Conservation (phyloP, 2,888 invertebrate species). For the Drosophila neonasuta region DNA sequence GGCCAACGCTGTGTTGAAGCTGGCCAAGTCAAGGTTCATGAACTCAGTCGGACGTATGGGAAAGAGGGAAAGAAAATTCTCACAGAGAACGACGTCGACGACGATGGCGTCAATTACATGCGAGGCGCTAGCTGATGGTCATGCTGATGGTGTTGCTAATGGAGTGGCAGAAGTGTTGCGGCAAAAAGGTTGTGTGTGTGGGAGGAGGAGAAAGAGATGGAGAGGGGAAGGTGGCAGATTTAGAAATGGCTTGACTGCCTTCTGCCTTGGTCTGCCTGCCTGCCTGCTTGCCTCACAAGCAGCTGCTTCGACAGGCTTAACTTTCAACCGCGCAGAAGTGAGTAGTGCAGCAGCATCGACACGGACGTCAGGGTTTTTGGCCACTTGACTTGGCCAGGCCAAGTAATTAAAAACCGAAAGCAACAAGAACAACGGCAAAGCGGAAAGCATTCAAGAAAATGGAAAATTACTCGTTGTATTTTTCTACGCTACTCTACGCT, state of each 20-base stretch:
- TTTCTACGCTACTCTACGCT: conserved; percentile 25
- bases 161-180: conserved; percentile 18
- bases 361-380: conserved; percentile 54
- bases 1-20: conserved; percentile 5
- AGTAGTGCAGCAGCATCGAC: conserved; percentile 58
- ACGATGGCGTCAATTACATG: conserved; percentile 71
- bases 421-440: conserved; percentile 29
- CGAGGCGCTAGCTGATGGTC: conserved; percentile 41
- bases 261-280: neutral
- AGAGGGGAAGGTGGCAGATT: conserved; percentile 9
- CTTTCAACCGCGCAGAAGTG: conserved; percentile 69
- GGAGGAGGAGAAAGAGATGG: neutral
- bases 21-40: conserved; percentile 63
- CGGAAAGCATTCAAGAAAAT: conserved; percentile 58
- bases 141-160: conserved; percentile 21
- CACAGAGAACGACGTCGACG: conserved; percentile 31
- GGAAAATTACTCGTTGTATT: conserved; percentile 58
- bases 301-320: conserved; percentile 60
- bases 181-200: neutral
- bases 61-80: conserved; percentile 36
- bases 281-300: conserved; percentile 25
- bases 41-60: conserved; percentile 41
- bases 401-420: conserved; percentile 70
- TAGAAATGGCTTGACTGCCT: conserved; percentile 11
- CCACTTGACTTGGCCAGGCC: conserved; percentile 66